Evolutionary conservation across 2,113 vertebrate species (phyloP).

Genomic region (Thunnus thynnus): DNA sequence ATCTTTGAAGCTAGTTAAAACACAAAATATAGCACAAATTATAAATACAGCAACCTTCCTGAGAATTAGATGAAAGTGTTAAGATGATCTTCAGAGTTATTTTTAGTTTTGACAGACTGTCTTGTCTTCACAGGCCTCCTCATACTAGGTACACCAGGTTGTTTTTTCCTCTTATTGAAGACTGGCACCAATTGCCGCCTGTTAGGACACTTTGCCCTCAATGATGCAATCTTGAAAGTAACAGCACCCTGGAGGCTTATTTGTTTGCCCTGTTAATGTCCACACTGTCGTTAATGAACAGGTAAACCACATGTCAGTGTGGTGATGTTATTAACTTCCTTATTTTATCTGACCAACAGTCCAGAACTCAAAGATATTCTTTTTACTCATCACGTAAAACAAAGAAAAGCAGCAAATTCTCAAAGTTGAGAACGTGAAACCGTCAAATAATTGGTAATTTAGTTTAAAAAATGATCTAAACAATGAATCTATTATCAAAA

Average conservation of each 20-base stretch:
- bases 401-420: too few relatives aligned
- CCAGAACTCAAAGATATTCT: too few relatives aligned
- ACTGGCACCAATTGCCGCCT: not conserved
- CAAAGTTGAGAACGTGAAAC: too few relatives aligned
- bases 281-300: not conserved
- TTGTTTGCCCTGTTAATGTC: not conserved
- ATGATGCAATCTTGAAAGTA: not conserved
- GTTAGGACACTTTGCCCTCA: not conserved
- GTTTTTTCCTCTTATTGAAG: not conserved
- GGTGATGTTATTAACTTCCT: too few relatives aligned
- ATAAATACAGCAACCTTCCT: slow-evolving; percentile 39
- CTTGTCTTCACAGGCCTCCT: slow-evolving; percentile 30
- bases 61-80: slow-evolving; percentile 28
- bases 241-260: not conserved
- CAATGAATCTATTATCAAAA: too few relatives aligned
- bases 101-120: slow-evolving; percentile 63
- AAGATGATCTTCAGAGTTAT: slow-evolving; percentile 42
- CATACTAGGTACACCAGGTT: not conserved
- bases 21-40: not conserved
- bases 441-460: too few relatives aligned
- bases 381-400: too few relatives aligned
- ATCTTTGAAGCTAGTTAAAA: not conserved
- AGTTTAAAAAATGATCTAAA: too few relatives aligned
- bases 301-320: too few relatives aligned
- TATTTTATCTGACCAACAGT: too few relatives aligned